A percentile compares a stretch with the other conserved stretches of the same genome.
Conservation (phyloP, 2,113 vertebrate species). For the Synodontis membranacea region DNA sequence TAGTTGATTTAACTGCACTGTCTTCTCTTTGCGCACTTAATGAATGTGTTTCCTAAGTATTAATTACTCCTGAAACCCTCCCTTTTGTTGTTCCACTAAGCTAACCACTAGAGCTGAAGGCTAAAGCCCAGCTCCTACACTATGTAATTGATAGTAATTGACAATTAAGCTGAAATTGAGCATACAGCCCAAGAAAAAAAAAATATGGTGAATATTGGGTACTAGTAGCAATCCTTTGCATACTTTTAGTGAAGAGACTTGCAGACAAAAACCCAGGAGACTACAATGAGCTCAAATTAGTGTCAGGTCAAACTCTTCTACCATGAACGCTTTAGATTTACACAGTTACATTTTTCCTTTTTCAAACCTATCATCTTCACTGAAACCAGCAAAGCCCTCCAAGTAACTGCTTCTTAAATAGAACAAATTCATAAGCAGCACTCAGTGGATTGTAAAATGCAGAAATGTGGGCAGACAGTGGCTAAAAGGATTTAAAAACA, state of each 20-base stretch:
- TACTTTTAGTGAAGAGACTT: background rate
- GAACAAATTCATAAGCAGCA: constrained; percentile 45
- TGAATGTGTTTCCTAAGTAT: constrained; percentile 52
- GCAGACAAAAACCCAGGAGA: background rate
- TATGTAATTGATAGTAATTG: background rate
- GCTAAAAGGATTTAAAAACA: constrained; percentile 28
- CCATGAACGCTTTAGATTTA: background rate
- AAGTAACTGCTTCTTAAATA: constrained; percentile 43
- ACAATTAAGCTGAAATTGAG: background rate
- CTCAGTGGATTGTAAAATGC: constrained; percentile 27
- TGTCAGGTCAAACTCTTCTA: background rate
- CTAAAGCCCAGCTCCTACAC: constrained; percentile 2
- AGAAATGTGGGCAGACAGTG: constrained; percentile 35
- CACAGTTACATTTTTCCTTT: constrained; percentile 3
- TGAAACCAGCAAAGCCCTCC: constrained; percentile 17
- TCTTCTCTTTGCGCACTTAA: constrained; percentile 54
- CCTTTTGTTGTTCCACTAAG: constrained; percentile 14
- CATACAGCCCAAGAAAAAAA: background rate
- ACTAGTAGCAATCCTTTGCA: background rate
- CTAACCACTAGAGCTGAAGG: background rate
- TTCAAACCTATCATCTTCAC: constrained; percentile 23
- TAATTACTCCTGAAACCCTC: constrained; percentile 49
- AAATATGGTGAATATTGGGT: background rate
- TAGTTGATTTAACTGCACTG: constrained; percentile 49
- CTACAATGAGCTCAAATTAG: background rate